Base-by-base conservation (phyloP, 2,113 vertebrate species). In the Atractosteus spatula region DNA sequence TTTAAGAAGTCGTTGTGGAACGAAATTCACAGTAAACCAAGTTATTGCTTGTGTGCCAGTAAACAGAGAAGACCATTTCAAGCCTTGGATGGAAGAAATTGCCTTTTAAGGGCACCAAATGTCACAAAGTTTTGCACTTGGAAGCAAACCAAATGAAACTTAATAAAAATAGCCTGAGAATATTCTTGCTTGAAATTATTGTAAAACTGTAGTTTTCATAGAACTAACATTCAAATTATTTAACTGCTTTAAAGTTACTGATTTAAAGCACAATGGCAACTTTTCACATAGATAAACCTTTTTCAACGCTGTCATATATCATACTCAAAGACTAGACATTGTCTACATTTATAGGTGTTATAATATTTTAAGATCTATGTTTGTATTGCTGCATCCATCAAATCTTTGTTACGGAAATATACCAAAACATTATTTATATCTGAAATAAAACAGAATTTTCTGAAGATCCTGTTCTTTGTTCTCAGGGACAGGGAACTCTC, bases 121-220 rank as follows among this genome's bases (percentile, higher is more conserved):
- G 67, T 69, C 73, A 74, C 67, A 29, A 69, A 68, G 66, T 68
- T 16, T 59, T 41, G 10, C 14, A 14, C 62, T 69, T 74, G 73
- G 73, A 69, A 57, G 55, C 6, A 5, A 8, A 69, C 67, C 73
- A 74, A 74, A 74, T 70, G 42, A 63, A 74, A 74, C 57, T 44
- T 68, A 57, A 41, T 69, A 74, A 69, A 74, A 74, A 74, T 74
- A 74, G 73, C 59, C 73, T 74, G 67, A 66, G 72, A 74, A 68
- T 74, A 69, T 68, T 59, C 66, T 62, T 44, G 56, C 69, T 70
- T 62, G 59, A 74, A 63, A 74, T 56, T 64, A 69, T 59, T 59
- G 10, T 11, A 13, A 74, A 42, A 62, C 55, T 68, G 41, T 74
- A 44, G 55, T 13, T 55, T 73, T 62, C 41, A 43, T 41, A 42